phyloP scores from a whole-genome alignment of 2,888 invertebrate species.

The Diarsia brunnea region DNA sequence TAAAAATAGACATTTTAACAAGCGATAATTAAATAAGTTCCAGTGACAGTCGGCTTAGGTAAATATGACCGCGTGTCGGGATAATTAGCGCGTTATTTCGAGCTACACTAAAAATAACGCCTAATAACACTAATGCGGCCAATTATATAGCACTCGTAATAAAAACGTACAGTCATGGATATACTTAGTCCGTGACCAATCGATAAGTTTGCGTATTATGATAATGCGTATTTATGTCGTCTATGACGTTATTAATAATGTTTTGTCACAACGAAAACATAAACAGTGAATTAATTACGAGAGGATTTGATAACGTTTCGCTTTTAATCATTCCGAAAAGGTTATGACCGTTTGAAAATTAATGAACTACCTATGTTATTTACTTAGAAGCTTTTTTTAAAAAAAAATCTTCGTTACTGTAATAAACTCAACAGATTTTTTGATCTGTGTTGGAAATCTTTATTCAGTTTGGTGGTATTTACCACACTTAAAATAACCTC shows the following conservation, averaged over 20 bases:
- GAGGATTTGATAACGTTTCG: slow-evolving; percentile 10
- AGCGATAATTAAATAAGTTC: slow-evolving; percentile 49
- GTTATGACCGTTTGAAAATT: slow-evolving; percentile 2
- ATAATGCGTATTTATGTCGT: slow-evolving; percentile 42
- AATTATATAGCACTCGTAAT: slow-evolving; percentile 36
- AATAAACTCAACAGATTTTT: background rate
- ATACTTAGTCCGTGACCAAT: slow-evolving; percentile 50
- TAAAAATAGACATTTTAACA: slow-evolving; percentile 41
- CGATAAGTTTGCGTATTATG: slow-evolving; percentile 35
- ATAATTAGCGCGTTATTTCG: slow-evolving; percentile 61
- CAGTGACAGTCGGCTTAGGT: slow-evolving; percentile 38
- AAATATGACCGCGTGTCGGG: slow-evolving; percentile 53
- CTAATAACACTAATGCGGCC: slow-evolving; percentile 48
- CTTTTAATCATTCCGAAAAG: slow-evolving; percentile 11
- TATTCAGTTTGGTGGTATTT: background rate
- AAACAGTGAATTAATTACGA: slow-evolving; percentile 31
- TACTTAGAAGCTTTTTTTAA: background rate
- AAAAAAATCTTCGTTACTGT: no score
- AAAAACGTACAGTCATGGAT: slow-evolving; percentile 39
- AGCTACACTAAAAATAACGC: slow-evolving; percentile 50
- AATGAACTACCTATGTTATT: background rate
- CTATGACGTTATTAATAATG: slow-evolving; percentile 37
- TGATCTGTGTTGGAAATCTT: background rate
- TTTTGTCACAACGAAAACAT: slow-evolving; percentile 28
- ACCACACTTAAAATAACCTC: background rate